A percentile compares a stretch with the other conserved stretches of the same genome.
Evolutionary conservation across 2,888 invertebrate species (phyloP).

Genomic region (Agonopterix alstromeriana): DNA sequence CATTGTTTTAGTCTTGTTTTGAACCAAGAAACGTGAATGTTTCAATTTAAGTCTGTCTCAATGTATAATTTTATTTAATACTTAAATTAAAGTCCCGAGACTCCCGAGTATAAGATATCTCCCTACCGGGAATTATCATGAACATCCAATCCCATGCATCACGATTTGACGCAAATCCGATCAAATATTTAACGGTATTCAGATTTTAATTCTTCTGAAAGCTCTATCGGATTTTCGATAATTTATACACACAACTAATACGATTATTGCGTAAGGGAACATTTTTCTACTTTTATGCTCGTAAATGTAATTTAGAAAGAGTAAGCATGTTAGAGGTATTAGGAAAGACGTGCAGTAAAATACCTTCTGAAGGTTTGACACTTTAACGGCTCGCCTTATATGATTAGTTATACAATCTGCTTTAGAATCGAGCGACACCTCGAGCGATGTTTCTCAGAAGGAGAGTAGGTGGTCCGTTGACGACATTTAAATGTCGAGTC

Average conservation of each 20-base stretch:
- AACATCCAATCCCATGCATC: constrained; percentile 41
- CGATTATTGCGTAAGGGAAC: constrained; percentile 48
- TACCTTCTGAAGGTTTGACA: constrained; percentile 8
- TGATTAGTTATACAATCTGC: background rate
- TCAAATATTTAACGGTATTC: constrained; percentile 67
- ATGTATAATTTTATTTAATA: no score
- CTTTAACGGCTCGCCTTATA: constrained; percentile 3
- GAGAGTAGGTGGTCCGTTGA: constrained; percentile 4
- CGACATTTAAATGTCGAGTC: constrained; percentile 13
- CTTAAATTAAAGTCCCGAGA: background rate
- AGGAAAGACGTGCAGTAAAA: constrained; percentile 26
- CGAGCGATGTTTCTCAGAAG: constrained; percentile 8
- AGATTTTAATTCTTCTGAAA: constrained; percentile 33
- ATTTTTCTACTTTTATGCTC: constrained; percentile 29
- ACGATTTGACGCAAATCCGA: constrained; percentile 64
- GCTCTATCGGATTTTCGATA: constrained; percentile 45
- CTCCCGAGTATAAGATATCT: background rate
- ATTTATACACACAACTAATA: constrained; percentile 47
- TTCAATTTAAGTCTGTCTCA: no score
- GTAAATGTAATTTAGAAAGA: constrained; percentile 11
- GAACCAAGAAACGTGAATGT: no score
- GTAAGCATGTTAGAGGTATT: constrained; percentile 12
- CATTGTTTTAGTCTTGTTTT: no score
- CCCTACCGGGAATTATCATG: constrained; percentile 16
- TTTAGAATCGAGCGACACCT: constrained; percentile 1